Percentiles rank a stretch among this genome's conserved stretches.
phyloP scores from a whole-genome alignment of 2,888 invertebrate genomes.

The Neoaliturus tenellus region DNA sequence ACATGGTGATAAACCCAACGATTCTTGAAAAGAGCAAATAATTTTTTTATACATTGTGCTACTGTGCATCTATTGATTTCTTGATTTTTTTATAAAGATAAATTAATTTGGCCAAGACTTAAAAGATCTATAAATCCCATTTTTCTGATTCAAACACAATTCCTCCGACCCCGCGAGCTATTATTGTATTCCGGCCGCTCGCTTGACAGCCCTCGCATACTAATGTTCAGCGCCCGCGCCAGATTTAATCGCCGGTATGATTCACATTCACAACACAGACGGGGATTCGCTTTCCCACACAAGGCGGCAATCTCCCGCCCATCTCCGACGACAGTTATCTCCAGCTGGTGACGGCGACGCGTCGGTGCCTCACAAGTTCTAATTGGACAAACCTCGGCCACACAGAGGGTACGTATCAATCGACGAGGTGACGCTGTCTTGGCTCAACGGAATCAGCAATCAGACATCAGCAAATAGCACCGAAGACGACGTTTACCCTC shows the following conservation, averaged over 20 bases:
- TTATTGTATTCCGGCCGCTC: too few species aligned
- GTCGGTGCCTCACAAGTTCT: conserved; percentile 39
- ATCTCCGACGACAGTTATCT: conserved; percentile 21
- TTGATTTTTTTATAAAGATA: too few species aligned
- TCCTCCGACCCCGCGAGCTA: too few species aligned
- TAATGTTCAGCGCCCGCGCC: neutral
- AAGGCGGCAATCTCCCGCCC: neutral
- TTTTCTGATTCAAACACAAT: too few species aligned
- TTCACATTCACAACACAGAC: conserved; percentile 33
- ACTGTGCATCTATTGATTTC: too few species aligned
- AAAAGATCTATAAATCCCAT: too few species aligned
- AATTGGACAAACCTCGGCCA: conserved; percentile 12
- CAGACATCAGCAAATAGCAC: neutral
- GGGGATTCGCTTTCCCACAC: neutral
- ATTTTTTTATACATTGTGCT: too few species aligned
- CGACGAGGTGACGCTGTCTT: neutral
- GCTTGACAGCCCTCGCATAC: neutral
- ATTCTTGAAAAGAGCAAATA: too few species aligned
- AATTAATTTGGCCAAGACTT: too few species aligned
- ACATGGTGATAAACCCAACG: too few species aligned
- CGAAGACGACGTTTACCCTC: too few species aligned
- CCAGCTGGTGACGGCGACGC: neutral
- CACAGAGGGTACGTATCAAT: conserved; percentile 32
- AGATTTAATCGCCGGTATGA: conserved; percentile 4
- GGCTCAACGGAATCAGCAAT: neutral